These are phyloP conservation scores for Corydoras maculifer DNA, from an alignment of 2,113 vertebrate species.

Conservation along the genomic window DNA sequence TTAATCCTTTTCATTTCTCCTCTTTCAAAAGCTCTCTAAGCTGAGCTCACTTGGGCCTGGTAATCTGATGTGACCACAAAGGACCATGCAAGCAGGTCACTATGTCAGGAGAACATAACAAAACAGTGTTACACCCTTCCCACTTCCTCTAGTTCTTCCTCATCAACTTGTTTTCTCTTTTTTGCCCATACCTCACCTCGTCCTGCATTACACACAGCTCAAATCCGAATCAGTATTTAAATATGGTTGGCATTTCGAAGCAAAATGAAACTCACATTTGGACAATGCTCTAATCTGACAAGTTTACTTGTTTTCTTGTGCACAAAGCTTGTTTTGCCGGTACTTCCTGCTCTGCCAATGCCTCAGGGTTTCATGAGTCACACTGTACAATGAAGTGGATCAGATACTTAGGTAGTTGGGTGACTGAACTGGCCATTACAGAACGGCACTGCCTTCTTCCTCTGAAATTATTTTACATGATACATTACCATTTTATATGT, in stretches of 20 bases:
- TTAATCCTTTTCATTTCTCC: conserved; percentile 45
- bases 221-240: background rate
- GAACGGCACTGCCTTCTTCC: background rate
- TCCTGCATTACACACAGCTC: background rate
- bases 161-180: background rate
- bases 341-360: background rate
- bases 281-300: background rate
- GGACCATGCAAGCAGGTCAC: conserved; percentile 29
- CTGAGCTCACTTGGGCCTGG: conserved; percentile 16
- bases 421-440: background rate
- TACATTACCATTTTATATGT: background rate
- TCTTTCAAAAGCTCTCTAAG: conserved; percentile 37
- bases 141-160: background rate
- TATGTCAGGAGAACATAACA: conserved; percentile 33
- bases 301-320: background rate
- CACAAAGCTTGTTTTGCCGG: background rate
- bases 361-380: background rate
- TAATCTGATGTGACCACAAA: conserved; percentile 37
- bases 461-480: background rate
- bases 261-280: background rate
- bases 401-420: background rate
- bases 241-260: background rate
- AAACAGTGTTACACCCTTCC: background rate
- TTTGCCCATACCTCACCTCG: background rate
- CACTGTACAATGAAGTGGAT: background rate